Evolutionary conservation across 53 echinoderm and acorn worm species (phyloP).

Genomic region (Hippasteria phrygiana): DNA sequence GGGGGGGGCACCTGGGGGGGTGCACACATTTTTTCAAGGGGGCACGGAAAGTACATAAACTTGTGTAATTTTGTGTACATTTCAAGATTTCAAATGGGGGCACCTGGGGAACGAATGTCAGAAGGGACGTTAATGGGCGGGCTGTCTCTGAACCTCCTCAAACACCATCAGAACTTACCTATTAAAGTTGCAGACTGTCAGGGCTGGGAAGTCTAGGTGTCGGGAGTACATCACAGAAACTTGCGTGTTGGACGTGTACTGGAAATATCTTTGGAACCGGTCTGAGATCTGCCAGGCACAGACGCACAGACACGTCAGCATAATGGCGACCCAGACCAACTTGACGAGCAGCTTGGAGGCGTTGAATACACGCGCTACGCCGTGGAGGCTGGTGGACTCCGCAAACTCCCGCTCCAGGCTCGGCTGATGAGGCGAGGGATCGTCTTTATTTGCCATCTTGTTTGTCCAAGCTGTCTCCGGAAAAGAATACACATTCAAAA

Average conservation of each 20-base stretch:
- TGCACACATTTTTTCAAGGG: too few relatives aligned
- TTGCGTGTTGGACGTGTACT: conserved; percentile 5
- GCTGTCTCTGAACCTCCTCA: too few relatives aligned
- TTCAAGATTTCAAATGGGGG: too few relatives aligned
- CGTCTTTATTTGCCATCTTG: not conserved
- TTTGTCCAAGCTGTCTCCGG: too few relatives aligned
- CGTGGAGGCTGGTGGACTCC: conserved; percentile 37
- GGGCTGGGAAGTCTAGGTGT: not conserved
- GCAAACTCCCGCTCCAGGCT: conserved; percentile 55
- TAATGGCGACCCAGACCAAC: conserved; percentile 1
- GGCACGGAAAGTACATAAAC: too few relatives aligned
- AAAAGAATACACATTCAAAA: too few relatives aligned
- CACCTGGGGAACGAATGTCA: too few relatives aligned
- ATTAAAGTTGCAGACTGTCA: conserved; percentile 31
- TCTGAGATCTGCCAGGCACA: conserved; percentile 3
- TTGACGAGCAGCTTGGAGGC: not conserved
- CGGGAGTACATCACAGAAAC: not conserved
- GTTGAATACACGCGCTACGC: conserved; percentile 12
- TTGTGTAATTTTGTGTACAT: too few relatives aligned
- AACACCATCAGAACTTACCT: too few relatives aligned
- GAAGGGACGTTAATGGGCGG: too few relatives aligned
- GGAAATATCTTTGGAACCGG: not conserved
- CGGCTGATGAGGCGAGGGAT: not conserved
- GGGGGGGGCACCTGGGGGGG: too few relatives aligned
- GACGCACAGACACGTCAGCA: conserved; percentile 31